Conservation (phyloP, 2,113 vertebrate genomes). For the Orientallactaga bullata region DNA sequence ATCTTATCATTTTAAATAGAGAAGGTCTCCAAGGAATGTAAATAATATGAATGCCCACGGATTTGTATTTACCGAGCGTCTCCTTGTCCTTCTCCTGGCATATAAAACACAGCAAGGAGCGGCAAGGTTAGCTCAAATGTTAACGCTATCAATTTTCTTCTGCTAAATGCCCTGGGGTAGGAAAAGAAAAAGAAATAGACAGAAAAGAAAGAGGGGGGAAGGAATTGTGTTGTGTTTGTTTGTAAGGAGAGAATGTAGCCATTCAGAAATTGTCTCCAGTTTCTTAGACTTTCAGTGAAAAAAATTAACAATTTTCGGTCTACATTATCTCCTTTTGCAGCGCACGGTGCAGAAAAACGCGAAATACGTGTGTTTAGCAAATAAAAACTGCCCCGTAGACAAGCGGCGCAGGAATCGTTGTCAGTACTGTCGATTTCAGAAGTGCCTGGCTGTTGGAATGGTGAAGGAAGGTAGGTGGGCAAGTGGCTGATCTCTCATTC, state of each 20-base stretch:
- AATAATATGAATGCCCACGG: constrained; percentile 97
- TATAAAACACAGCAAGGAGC: constrained; percentile 89
- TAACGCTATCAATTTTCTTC: constrained; percentile 88
- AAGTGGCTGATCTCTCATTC: neutral
- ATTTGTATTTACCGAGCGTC: constrained; percentile 94
- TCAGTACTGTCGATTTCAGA: constrained; percentile 98
- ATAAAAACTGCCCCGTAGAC: constrained; percentile 99
- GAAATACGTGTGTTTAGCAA: constrained; percentile 98
- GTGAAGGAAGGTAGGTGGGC: constrained; percentile 97
- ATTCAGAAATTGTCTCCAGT: constrained; percentile 50
- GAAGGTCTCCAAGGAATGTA: constrained; percentile 91
- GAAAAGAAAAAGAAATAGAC: constrained; percentile 21
- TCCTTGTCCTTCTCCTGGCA: constrained; percentile 90
- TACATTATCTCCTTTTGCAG: constrained; percentile 84
- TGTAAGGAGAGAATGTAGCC: constrained; percentile 19
- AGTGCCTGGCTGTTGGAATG: constrained; percentile 98
- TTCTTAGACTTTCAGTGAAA: constrained; percentile 64
- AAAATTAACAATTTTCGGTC: constrained; percentile 32
- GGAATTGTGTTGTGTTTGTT: constrained; percentile 56
- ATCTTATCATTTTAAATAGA: constrained; percentile 91
- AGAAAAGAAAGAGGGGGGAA: neutral
- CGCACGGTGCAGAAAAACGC: constrained; percentile 99
- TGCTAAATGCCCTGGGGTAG: constrained; percentile 84
- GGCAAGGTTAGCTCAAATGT: constrained; percentile 87
- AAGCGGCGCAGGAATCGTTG: constrained; percentile 97